Base-by-base conservation (phyloP, 2,888 invertebrate genomes). In the Neoaliturus tenellus region DNA sequence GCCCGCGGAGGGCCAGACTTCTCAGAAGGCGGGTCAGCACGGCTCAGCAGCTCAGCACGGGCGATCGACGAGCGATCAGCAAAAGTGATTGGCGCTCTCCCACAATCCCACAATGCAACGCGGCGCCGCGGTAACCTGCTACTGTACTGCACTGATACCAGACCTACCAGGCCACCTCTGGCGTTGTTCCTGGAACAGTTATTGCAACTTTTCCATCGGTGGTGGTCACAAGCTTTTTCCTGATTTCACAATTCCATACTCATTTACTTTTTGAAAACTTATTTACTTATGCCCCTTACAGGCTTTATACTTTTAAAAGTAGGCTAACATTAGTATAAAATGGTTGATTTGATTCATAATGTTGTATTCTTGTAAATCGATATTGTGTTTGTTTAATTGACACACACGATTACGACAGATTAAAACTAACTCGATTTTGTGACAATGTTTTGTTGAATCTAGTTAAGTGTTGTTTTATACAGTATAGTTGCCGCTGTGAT, bases 1-100 rank as follows among this genome's bases (percentile, higher is more conserved):
- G 62, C 62, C 14, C 62, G 62, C 31, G 62, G 62, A 25, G 62
- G 25, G 62, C 6, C 55, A 28, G 28, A 28, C 62, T 62, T 62
- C 62, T 31, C 14, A 31, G 62, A 62, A 62, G 62, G 28, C 31
- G 31, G 62, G 28, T 62, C 62, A 62, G 62, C 62, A 62, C 20
- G 51, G 10, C n/a, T 51, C 51, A 51, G 51, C 51, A 51, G 12
- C 39, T 8, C 39, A 39, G 39, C 51, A 23, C n/a, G 20, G 51
- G 51, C 31, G 62, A 62, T 62, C 62, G 14, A 31, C 62, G 8
- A 55, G 23, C 31, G 25, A 55, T 55, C 62, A 62, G 62, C 62
- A 62, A 28, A 55, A 48, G 48, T 55, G 62, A 28, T 28, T 28
- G 28, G 28, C 8, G 62, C 62, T 62, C 55, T 55, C 62, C 62